These are phyloP conservation scores for Olivierus martensii DNA, from an alignment of 1,140 invertebrate genomes.

Conservation along the genomic window DNA sequence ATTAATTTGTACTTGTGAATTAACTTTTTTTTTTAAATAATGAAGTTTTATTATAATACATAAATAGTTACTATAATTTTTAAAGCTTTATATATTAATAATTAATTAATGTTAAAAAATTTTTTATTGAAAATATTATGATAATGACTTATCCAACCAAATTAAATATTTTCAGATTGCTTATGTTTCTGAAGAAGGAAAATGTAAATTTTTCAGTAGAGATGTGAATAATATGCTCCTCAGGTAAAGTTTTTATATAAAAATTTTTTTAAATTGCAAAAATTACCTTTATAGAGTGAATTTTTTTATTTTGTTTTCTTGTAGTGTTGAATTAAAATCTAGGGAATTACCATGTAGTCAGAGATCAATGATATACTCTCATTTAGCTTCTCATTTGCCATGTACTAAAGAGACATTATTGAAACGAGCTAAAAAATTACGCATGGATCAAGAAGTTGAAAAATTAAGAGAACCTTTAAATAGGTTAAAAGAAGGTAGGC, in stretches of 20 bases:
- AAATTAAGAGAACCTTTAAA: constrained; percentile 38
- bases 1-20: too few species aligned
- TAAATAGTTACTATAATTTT: too few species aligned
- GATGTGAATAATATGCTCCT: constrained; percentile 45
- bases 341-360: constrained; percentile 34
- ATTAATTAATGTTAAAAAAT: too few species aligned
- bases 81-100: too few species aligned
- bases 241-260: too few species aligned
- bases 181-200: constrained; percentile 39
- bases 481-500: constrained; percentile 30
- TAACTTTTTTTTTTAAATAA: too few species aligned
- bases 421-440: constrained; percentile 48
- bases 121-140: too few species aligned
- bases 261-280: too few species aligned
- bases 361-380: constrained; percentile 42
- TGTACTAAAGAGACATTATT: constrained; percentile 51
- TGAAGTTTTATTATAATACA: too few species aligned
- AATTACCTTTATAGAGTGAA: too few species aligned
- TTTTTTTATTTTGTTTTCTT: constrained; percentile 25
- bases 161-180: constrained; percentile 29
- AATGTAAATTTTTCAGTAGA: constrained; percentile 47
- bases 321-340: constrained; percentile 45
- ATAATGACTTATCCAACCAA: too few species aligned
- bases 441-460: constrained; percentile 40
- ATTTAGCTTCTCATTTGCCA: constrained; percentile 45